phyloP scores from a whole-genome alignment of 2,113 vertebrate genomes.

The Zosterops borbonicus region DNA sequence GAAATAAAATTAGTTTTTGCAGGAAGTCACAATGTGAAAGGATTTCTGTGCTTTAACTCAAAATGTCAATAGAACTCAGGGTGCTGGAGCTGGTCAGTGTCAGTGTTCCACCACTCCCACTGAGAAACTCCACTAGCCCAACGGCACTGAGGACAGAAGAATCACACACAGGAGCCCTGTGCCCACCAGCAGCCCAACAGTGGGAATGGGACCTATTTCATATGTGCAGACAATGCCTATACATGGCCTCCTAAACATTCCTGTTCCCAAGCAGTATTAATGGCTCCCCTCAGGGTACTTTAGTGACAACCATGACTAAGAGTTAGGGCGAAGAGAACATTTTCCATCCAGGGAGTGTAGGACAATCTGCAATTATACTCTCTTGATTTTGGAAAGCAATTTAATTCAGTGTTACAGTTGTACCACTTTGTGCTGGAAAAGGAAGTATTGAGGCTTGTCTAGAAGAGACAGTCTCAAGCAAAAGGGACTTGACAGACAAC shows the following conservation, averaged over 20 bases:
- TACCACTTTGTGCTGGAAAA: background rate
- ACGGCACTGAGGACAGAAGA: background rate
- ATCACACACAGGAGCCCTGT: background rate
- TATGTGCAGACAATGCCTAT: background rate
- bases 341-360: background rate
- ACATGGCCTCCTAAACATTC: background rate
- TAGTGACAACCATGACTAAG: background rate
- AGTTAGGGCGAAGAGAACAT: background rate
- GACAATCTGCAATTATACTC: background rate
- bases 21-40: background rate
- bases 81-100: background rate
- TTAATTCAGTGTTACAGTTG: background rate
- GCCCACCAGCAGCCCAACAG: background rate
- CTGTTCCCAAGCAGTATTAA: background rate
- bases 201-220: background rate
- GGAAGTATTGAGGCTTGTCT: background rate
- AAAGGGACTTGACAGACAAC: background rate
- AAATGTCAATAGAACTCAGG: accelerated
- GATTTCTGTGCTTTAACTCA: background rate
- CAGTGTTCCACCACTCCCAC: background rate
- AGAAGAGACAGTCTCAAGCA: background rate
- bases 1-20: background rate
- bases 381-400: background rate
- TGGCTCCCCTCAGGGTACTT: background rate
- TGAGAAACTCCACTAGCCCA: background rate